These are phyloP conservation scores for Hirundichthys speculiger DNA, from an alignment of 2,113 vertebrate species.

Conservation along the genomic window DNA sequence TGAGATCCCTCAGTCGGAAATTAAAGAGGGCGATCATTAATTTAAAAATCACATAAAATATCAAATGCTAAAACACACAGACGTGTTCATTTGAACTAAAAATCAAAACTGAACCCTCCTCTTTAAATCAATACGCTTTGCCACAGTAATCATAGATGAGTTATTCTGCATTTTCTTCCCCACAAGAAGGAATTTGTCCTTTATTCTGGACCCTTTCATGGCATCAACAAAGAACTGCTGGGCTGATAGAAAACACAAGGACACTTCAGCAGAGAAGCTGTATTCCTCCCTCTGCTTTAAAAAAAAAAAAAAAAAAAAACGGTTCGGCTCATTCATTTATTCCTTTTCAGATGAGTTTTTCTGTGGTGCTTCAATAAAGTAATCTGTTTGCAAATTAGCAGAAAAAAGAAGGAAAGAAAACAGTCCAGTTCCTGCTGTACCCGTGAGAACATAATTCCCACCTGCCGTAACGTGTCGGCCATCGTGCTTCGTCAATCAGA, in stretches of 20 bases:
- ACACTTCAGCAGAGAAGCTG: constrained; percentile 36
- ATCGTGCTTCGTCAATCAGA: neutral
- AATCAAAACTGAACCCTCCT: too few relatives aligned
- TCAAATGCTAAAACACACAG: too few relatives aligned
- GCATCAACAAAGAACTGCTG: neutral
- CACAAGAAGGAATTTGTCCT: neutral
- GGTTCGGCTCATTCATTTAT: neutral
- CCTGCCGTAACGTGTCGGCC: neutral
- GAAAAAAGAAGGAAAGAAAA: neutral
- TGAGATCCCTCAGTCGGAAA: too few relatives aligned
- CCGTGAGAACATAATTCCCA: neutral
- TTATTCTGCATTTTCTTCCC: too few relatives aligned
- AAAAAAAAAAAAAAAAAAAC: neutral
- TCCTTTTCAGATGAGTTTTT: constrained; percentile 3
- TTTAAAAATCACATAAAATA: too few relatives aligned
- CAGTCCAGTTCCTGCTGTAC: neutral
- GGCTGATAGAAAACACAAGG: constrained; percentile 14
- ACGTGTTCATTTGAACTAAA: too few relatives aligned
- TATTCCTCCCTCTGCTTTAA: neutral
- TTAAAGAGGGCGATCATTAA: too few relatives aligned
- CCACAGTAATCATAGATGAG: too few relatives aligned
- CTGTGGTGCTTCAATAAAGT: neutral
- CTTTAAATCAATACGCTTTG: too few relatives aligned
- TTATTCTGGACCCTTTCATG: neutral
- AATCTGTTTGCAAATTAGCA: constrained; percentile 5